Conservation (phyloP, 2,113 vertebrate species). For the Lagopus muta region DNA sequence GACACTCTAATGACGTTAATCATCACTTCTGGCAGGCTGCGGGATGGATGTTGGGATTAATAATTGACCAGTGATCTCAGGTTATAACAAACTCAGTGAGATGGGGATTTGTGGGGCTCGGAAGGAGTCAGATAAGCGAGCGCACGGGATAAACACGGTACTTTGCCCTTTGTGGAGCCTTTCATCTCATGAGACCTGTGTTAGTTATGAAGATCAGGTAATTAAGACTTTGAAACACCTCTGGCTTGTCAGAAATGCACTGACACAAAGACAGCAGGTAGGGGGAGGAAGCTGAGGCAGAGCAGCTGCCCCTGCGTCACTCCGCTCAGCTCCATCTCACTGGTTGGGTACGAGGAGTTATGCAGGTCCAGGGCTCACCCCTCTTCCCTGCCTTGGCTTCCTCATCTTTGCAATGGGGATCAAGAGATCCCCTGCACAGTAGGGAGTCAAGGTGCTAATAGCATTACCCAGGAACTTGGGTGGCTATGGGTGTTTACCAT, state of each 20-base stretch:
- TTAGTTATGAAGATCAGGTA: not conserved
- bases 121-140: not conserved
- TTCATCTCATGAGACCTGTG: not conserved
- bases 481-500: not conserved
- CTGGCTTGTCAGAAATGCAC: not conserved
- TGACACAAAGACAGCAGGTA: not conserved
- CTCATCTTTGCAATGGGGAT: not conserved
- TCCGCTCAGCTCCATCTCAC: not conserved
- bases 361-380: not conserved
- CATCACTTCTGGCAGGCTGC: not conserved
- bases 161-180: slow-evolving; percentile 33
- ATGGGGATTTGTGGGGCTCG: not conserved
- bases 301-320: not conserved
- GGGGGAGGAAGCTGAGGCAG: not conserved
- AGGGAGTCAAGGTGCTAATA: not conserved
- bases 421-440: not conserved
- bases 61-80: slow-evolving; percentile 21
- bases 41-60: not conserved
- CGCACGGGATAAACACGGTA: not conserved
- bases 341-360: fast-evolving
- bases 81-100: not conserved
- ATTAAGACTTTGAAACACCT: not conserved
- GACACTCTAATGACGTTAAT: not conserved
- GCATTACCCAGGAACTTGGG: not conserved
- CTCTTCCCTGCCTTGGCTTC: not conserved